Evolutionary conservation across 92 coral and sea anemone species (phyloP), one percentile per base, ranked within the genome.

Genomic region (Phymanthus crucifer): DNA sequence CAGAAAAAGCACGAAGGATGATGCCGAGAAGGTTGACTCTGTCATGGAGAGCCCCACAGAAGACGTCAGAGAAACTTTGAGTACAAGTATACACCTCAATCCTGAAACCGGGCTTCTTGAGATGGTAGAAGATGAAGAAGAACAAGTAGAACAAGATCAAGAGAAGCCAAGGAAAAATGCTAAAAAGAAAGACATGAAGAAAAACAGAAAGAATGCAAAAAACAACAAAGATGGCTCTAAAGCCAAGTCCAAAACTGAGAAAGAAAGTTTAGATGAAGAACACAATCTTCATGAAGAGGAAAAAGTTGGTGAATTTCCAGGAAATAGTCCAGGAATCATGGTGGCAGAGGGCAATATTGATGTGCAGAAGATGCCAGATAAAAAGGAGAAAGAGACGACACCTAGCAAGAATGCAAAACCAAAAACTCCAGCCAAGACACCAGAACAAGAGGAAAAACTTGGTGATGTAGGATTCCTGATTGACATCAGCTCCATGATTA

Each of bases 391-490:
- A 32, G 61, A 77, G 21, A 33, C 40, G 14, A 12, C 48, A 13
- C 71, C 33, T 5, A 48, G 69, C 36, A 6, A 43, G 29, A 80
- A 40, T 32, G 57, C 31, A 32, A 81, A 77, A 76, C 24, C 83
- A 81, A 86, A 43, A 58, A 45, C 61, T 5, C 38, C 32, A 21
- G 52, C 23, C 12, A 10, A 40, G 18, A 23, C 6, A 32, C 46
- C 79, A 2, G 89, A 78, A 6, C 26, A 75, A 32, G 94, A 93
- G 36, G 97, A 87, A 24, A 78, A 82, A 14, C 89, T 93, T 13
- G 94, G 92, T 24, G 90, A 95, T 73, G 84, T 95, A 82, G 82
- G 84, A 74, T 95, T 95, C 46, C 90, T 95, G 37, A 87, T 95
- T 32, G 90, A 89, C 40, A 82, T 93, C 43, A 95, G 95, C 84